Evolutionary conservation across 2,888 invertebrate genomes (phyloP).

Genomic region (Drosophila sordidula): DNA sequence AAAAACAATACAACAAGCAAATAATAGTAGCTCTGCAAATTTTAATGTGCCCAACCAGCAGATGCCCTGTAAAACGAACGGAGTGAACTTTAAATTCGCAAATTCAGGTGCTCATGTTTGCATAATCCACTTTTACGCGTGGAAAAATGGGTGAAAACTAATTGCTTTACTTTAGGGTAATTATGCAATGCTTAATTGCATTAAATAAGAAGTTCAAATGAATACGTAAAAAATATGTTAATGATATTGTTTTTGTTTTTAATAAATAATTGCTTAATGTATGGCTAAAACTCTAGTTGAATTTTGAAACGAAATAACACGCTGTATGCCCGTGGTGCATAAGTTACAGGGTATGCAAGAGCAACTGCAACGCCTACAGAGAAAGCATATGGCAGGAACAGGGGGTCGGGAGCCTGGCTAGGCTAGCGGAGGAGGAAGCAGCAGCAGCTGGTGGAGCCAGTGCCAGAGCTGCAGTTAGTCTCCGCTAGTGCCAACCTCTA

Average conservation of each 20-base stretch:
- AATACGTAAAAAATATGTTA: too few relatives aligned
- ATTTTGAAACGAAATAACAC: too few relatives aligned
- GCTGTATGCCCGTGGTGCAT: neutral
- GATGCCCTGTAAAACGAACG: slow-evolving; percentile 16
- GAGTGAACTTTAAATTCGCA: too few relatives aligned
- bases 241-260: too few relatives aligned
- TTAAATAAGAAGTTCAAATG: too few relatives aligned
- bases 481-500: neutral
- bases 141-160: too few relatives aligned
- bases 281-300: too few relatives aligned
- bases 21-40: neutral
- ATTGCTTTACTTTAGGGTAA: too few relatives aligned
- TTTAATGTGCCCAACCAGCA: neutral
- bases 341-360: slow-evolving; percentile 30
- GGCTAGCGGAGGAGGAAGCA: slow-evolving; percentile 6
- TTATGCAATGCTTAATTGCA: too few relatives aligned
- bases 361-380: slow-evolving; percentile 27
- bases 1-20: slow-evolving; percentile 4
- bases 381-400: slow-evolving; percentile 32
- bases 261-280: too few relatives aligned
- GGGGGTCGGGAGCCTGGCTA: neutral
- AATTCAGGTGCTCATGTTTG: too few relatives aligned
- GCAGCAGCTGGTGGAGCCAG: slow-evolving; percentile 26
- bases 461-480: slow-evolving; percentile 10
- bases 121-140: too few relatives aligned